phyloP scores from a whole-genome alignment of 2,113 vertebrate species.

The Patagioenas fasciata region DNA sequence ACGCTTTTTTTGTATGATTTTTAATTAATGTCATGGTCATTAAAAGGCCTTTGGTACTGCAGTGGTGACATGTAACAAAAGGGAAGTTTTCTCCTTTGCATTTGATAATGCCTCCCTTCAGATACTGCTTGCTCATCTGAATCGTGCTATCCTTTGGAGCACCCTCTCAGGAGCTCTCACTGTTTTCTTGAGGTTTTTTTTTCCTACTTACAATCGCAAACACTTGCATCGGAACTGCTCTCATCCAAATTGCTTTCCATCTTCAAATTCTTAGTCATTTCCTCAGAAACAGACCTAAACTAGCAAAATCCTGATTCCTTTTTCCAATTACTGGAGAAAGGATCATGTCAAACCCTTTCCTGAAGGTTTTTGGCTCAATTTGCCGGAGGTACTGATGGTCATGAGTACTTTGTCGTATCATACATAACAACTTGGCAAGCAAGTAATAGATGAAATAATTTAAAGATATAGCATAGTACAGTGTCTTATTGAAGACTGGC shows the following conservation, averaged over 20 bases:
- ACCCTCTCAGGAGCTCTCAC: background rate
- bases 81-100: background rate
- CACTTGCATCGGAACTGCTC: background rate
- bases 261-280: background rate
- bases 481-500: background rate
- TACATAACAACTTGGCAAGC: background rate
- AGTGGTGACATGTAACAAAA: background rate
- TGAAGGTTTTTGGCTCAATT: background rate
- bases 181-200: background rate
- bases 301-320: background rate
- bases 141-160: background rate
- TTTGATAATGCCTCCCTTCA: background rate
- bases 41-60: background rate
- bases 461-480: background rate
- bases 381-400: fast-evolving
- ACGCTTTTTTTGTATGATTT: background rate
- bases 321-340: background rate
- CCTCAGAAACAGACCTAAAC: background rate
- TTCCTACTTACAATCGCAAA: background rate
- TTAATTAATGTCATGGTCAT: background rate
- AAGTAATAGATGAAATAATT: background rate
- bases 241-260: background rate
- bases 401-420: background rate
- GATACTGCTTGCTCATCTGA: background rate
- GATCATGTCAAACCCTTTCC: background rate